Base-by-base conservation (phyloP, 1,140 invertebrate species). In the Zaprionus taronus region DNA sequence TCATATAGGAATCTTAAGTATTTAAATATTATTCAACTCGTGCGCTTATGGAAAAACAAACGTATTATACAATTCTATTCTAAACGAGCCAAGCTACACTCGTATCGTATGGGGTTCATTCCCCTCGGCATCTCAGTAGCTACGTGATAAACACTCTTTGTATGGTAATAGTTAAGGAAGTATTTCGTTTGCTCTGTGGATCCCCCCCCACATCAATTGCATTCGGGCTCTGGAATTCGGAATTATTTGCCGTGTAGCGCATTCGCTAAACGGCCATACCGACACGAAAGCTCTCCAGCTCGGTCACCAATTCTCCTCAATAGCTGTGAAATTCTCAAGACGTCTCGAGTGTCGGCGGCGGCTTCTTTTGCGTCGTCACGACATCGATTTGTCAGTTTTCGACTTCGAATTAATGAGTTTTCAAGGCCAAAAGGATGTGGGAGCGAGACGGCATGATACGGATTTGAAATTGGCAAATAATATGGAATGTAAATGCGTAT, bases 381-480 rank as follows among this genome's bases (percentile, higher is more conserved):
- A 53, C 56, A 62, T 38, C 72, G 67, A 75, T 76, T 70, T 64
- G 51, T 75, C 47, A 56, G 62, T 38, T 20, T 20, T 55, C 47
- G 11, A 28, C 31, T 31, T 63, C 14, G 71, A 41, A 72, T 80
- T 82, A 82, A 85, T 86, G 67, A 82, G 71, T 72, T 71, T 55
- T 85, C 83, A 85, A 85, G 83, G 83, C 79, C 83, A 86, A 81
- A 85, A 85, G 83, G 83, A 85, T 85, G 83, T 82, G 53, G 56
- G 28, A 66, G 31, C 31, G 57, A 62, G 72, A 44, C 60, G 7
- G 58, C 24, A 36, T 17, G 41, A 49, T 22, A 36, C 1, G n/a
- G 51, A 20, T 51, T 22, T 24, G 47, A 24, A 51, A 24, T 51
- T 51, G 22, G 20, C 47, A 24, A 12, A 51, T 51, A 24, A 51